Evolutionary conservation across 2,797 vertebrate species (phyloP).

Genomic region (Clamator glandarius): DNA sequence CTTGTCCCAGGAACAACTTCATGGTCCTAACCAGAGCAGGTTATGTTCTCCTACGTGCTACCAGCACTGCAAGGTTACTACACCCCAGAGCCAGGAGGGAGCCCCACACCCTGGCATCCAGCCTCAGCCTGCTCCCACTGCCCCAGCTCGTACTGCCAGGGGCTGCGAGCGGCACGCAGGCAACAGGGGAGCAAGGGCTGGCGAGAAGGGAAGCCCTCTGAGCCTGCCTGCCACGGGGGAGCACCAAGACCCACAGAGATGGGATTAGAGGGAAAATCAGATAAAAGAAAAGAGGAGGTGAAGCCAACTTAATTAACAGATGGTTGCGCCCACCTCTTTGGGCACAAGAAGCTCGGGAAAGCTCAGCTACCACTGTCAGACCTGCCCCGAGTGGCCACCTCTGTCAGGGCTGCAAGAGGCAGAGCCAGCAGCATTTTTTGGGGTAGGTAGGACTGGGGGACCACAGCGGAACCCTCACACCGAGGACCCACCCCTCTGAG

Average conservation of each 20-base stretch:
- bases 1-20: not conserved
- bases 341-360: not conserved
- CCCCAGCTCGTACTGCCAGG: fast-evolving
- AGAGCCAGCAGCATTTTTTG: fast-evolving
- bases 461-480: fast-evolving
- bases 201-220: not conserved
- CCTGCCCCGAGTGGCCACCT: not conserved
- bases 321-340: fast-evolving
- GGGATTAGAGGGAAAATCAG: not conserved
- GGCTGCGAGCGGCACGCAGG: too few species aligned
- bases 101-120: constrained; percentile 33
- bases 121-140: not conserved
- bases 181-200: not conserved
- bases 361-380: not conserved
- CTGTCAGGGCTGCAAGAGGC: fast-evolving
- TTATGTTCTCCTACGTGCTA: not conserved
- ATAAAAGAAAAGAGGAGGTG: not conserved
- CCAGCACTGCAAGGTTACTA: not conserved
- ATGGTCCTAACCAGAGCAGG: fast-evolving
- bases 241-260: not conserved
- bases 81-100: not conserved
- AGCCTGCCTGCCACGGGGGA: not conserved
- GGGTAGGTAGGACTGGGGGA: not conserved
- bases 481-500: not conserved
- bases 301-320: not conserved